Base-by-base conservation (phyloP, 2,888 invertebrate species). In the Notodonta ziczac region DNA sequence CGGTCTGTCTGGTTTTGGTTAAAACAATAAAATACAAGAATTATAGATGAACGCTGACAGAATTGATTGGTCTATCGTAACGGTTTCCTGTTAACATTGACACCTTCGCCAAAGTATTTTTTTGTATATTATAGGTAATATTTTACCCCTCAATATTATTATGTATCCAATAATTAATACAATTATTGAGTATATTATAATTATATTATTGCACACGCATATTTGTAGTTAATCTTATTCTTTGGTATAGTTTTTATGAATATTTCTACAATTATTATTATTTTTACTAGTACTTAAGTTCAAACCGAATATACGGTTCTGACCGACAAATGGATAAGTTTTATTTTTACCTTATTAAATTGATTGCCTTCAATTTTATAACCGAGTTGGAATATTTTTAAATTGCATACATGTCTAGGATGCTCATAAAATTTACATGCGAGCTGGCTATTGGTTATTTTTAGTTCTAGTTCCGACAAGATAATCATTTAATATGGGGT, bases 11-110 rank as follows among this genome's bases (percentile, higher is more conserved):
- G 71, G 73, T 74, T 77, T 66, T 58, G 32, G 59, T 60, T 68
- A 62, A 66, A 69, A 76, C 70, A 81, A 81, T 81, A 81, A 81
- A 81, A 77, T 76, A 66, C 65, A 60, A 60, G 63, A 76, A 67
- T 70, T 79, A 80, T 79, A 63, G 69, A 58, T 61, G 40, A 57
- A 53, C 39, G 56, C 62, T 74, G 81, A 75, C 82, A 73, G 62
- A 71, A 70, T 74, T 59, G 56, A 70, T 79, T 62, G 61, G 65
- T 69, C 70, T 70, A 67, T 74, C 62, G 74, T 74, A 77, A 78
- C 74, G 67, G 74, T 79, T 72, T 71, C 64, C 73, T 72, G 73
- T 71, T 66, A 69, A 58, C 56, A 59, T 66, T 70, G 66, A 74
- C 80, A 76, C 74, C 73, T 81, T 61, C 35, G 59, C 57, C 61